Evolutionary conservation across 2,888 invertebrate genomes (phyloP).

Genomic region (Pyrgus malvae): DNA sequence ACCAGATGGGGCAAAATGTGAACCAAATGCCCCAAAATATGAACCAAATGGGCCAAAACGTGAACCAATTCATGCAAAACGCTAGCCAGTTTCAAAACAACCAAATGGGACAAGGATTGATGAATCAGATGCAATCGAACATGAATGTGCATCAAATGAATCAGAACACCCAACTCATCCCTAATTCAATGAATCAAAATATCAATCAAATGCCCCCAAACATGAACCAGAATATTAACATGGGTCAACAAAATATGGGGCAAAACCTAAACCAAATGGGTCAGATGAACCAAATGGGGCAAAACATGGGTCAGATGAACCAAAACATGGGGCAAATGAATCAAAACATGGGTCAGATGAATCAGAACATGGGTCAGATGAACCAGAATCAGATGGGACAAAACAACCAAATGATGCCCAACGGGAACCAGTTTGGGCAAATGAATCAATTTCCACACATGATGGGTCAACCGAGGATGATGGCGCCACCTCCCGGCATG

Average conservation of each 20-base stretch:
- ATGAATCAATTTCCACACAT: constrained; percentile 64
- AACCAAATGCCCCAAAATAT: constrained; percentile 43
- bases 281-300: constrained; percentile 47
- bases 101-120: constrained; percentile 46
- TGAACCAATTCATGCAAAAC: constrained; percentile 40
- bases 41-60: constrained; percentile 41
- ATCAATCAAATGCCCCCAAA: constrained; percentile 42
- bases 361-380: constrained; percentile 46
- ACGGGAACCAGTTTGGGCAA: constrained; percentile 61
- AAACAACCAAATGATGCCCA: constrained; percentile 52
- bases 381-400: constrained; percentile 41
- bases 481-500: constrained; percentile 67
- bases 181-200: constrained; percentile 38
- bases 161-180: constrained; percentile 27
- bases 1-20: constrained; percentile 48
- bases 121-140: constrained; percentile 40
- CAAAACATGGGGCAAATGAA: constrained; percentile 42
- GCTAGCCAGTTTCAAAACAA: constrained; percentile 48
- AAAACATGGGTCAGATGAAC: constrained; percentile 44
- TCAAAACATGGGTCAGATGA: constrained; percentile 48
- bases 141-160: constrained; percentile 51
- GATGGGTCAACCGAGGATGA: constrained; percentile 67
- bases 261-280: constrained; percentile 43
- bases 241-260: constrained; percentile 37
- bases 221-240: constrained; percentile 42